Base-by-base conservation (phyloP, 2,888 invertebrate genomes). In the Drosophila mimetica region DNA sequence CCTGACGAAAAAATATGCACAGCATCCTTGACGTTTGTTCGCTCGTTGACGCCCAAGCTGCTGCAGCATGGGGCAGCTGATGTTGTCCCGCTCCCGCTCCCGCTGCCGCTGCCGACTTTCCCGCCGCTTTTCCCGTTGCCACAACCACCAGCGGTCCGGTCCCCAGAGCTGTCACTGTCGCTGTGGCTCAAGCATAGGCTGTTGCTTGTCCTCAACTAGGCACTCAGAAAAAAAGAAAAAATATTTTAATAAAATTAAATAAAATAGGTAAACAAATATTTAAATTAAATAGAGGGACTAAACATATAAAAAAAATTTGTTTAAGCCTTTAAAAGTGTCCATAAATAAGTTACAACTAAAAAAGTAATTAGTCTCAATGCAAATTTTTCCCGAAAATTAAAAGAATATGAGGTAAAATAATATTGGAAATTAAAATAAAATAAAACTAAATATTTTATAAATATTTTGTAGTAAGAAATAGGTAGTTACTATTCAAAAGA, bases 11-110 rank as follows among this genome's bases (percentile, higher is more conserved):
- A 64, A 66, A 81, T 81, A 85, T 82, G 83, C 86, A 75, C 75
- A 81, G 82, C 76, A 83, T 83, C 85, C 82, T 86, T 83, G 87
- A 86, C 87, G 85, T 86, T 84, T 84, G 82, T 86, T 86, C 85
- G 87, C 82, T 82, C 87, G 87, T 82, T 82, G 82, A 82, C 82
- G 82, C 87, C 81, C 71, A 54, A 67, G 69, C 80, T 44, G 57
- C 57, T 34, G 67, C 61, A 36, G 42, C 71, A 60, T 52, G 52
- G 36, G 42, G 11, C 61, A 60, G 71, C 48, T 59, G 70, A 63
- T 61, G 63, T 65, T 59, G 64, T 63, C 42, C 52, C 39, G 57
- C 37, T 20, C 14, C 22, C 13, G 20, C 44, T 7, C 14, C 48
- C 25, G 4, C 13, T 9, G n/a, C 48, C 30, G 44, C 42, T 16